These are phyloP conservation scores for Galagoides demidoff DNA, from an alignment of 2,797 vertebrate species.

Conservation along the genomic window DNA sequence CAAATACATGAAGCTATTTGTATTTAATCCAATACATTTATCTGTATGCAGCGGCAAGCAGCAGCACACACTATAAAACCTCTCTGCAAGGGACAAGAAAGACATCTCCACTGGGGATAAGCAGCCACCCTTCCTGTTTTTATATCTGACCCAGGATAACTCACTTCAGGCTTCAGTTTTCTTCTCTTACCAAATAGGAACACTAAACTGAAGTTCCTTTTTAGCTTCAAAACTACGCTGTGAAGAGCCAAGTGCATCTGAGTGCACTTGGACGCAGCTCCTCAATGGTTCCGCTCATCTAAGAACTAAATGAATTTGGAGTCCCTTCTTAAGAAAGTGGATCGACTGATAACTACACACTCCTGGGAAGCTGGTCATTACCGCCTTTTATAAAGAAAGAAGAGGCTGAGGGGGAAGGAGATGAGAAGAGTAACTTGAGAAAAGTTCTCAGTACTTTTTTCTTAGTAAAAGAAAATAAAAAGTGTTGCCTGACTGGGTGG, in stretches of 20 bases:
- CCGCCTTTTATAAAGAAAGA: background rate
- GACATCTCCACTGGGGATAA: background rate
- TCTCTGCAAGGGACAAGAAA: background rate
- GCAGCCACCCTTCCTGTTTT: background rate
- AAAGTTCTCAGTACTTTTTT: background rate
- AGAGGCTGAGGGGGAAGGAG: background rate
- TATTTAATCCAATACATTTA: background rate
- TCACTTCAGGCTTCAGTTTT: background rate
- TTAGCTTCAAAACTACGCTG: background rate
- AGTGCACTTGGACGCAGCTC: background rate
- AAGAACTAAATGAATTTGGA: background rate
- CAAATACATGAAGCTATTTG: background rate
- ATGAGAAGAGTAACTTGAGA: background rate
- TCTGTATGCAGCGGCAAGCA: background rate
- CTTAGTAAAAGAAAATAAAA: background rate
- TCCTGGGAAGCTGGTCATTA: background rate
- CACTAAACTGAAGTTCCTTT: background rate
- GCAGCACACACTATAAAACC: background rate
- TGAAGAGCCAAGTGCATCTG: background rate
- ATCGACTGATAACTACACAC: background rate
- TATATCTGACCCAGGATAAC: background rate
- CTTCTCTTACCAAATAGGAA: background rate
- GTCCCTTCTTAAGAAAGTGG: slow-evolving; percentile 15
- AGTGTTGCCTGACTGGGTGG: background rate
- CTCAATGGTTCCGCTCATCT: background rate